These are phyloP conservation scores for Hirundo rustica DNA, from an alignment of 2,797 vertebrate genomes.

Conservation along the genomic window DNA sequence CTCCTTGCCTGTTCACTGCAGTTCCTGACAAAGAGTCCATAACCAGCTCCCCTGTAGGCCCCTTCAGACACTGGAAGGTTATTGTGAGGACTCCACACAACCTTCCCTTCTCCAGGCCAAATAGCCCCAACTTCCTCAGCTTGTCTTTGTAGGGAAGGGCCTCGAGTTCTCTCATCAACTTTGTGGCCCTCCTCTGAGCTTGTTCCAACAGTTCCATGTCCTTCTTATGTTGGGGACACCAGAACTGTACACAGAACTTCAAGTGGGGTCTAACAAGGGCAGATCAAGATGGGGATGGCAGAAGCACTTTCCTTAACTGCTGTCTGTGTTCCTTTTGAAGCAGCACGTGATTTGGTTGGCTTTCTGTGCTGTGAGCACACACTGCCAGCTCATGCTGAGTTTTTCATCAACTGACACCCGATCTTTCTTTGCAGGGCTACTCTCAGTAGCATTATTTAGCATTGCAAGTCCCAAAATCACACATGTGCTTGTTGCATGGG, in stretches of 20 bases:
- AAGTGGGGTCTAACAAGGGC: background rate
- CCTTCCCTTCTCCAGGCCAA: background rate
- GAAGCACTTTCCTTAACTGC: background rate
- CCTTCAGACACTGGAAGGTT: background rate
- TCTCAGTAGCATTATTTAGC: background rate
- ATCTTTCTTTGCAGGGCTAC: background rate
- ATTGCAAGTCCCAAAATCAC: background rate
- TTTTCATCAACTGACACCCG: fast-evolving
- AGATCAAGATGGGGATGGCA: background rate
- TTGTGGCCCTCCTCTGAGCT: background rate
- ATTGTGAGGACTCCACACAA: background rate
- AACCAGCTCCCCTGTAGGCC: background rate
- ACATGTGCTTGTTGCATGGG: background rate
- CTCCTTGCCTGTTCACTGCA: background rate
- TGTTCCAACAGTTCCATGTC: background rate
- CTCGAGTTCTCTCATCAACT: background rate
- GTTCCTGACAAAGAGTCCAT: background rate
- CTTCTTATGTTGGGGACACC: background rate
- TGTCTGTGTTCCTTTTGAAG: background rate
- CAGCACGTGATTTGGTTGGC: background rate
- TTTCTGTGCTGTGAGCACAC: background rate
- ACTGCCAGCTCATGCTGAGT: background rate
- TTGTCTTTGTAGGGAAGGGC: background rate
- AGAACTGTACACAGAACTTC: fast-evolving
- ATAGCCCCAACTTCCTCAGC: background rate